phyloP scores from a whole-genome alignment of 2,888 invertebrate genomes.

The Hypselothyrea guttata region DNA sequence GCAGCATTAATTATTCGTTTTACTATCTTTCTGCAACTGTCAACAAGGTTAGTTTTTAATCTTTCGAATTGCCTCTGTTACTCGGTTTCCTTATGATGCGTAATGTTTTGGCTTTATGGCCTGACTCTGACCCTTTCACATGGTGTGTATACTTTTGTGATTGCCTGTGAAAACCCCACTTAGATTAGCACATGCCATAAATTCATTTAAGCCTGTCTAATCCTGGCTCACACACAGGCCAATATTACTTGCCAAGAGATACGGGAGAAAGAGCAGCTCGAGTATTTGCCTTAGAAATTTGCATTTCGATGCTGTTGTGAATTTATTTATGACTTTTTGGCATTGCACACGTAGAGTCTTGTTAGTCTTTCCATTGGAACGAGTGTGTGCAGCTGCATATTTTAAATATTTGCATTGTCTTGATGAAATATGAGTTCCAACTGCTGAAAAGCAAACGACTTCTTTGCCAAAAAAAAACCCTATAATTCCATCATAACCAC shows the following conservation, averaged over 20 bases:
- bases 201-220: slow-evolving; percentile 68
- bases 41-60: background rate
- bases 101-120: slow-evolving; percentile 6
- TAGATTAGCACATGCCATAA: slow-evolving; percentile 68
- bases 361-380: slow-evolving; percentile 5
- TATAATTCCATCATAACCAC: too few species aligned
- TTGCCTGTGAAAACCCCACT: slow-evolving; percentile 34
- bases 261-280: slow-evolving; percentile 1
- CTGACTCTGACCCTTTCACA: slow-evolving; percentile 7
- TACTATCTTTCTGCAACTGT: background rate
- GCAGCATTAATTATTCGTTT: background rate
- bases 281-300: slow-evolving; percentile 43
- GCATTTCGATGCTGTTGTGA: slow-evolving; percentile 62
- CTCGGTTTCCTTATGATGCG: slow-evolving; percentile 11
- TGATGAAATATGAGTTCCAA: slow-evolving; percentile 25
- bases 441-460: too few species aligned
- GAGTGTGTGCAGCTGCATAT: slow-evolving; percentile 18
- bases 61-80: too few species aligned
- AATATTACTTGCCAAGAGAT: slow-evolving; percentile 28
- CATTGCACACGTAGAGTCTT: slow-evolving; percentile 23
- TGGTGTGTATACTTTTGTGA: slow-evolving; percentile 21
- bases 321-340: slow-evolving; percentile 65
- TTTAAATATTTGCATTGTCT: slow-evolving; percentile 47
- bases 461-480: too few species aligned
- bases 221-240: slow-evolving; percentile 41